Percentiles rank a stretch among this genome's conserved stretches.
These are phyloP conservation scores for Anoplophora glabripennis DNA, from an alignment of 1,140 invertebrate species.

Conservation along the genomic window DNA sequence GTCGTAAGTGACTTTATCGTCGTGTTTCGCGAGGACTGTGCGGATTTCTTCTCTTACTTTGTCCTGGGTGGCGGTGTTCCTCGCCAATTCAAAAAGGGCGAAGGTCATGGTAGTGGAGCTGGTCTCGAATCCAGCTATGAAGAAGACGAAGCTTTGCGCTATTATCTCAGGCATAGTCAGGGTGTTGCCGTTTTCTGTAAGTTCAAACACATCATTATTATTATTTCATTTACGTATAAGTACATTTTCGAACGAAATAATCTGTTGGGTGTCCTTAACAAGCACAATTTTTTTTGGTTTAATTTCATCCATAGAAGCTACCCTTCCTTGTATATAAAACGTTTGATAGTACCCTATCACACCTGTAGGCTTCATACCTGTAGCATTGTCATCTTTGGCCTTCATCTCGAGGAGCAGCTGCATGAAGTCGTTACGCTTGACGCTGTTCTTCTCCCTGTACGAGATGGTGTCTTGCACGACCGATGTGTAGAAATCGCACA, in stretches of 20 bases:
- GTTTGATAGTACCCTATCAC: no score
- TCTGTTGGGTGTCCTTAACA: background rate
- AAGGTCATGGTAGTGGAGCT: constrained; percentile 56
- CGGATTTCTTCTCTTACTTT: constrained; percentile 55
- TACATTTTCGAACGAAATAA: no score
- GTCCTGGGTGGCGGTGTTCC: constrained; percentile 55
- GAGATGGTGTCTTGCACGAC: background rate
- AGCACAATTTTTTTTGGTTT: no score
- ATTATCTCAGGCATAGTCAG: constrained; percentile 39
- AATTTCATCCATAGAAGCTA: no score
- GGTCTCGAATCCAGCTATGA: constrained; percentile 61
- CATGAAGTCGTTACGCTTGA: constrained; percentile 4
- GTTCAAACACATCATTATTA: no score
- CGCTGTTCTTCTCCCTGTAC: constrained; percentile 2
- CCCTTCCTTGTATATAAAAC: no score
- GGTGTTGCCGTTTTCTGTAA: no score
- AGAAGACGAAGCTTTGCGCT: constrained; percentile 55
- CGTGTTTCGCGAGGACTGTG: constrained; percentile 43
- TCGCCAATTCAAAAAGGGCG: constrained; percentile 54
- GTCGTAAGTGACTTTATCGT: constrained; percentile 53
- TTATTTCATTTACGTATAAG: no score
- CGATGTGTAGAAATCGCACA: background rate
- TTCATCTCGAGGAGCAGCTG: constrained; percentile 1
- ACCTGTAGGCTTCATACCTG: no score
- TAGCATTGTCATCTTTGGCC: background rate